These are phyloP conservation scores for Pantherophis vulpinus DNA, from an alignment of 2,797 vertebrate genomes.

Conservation along the genomic window DNA sequence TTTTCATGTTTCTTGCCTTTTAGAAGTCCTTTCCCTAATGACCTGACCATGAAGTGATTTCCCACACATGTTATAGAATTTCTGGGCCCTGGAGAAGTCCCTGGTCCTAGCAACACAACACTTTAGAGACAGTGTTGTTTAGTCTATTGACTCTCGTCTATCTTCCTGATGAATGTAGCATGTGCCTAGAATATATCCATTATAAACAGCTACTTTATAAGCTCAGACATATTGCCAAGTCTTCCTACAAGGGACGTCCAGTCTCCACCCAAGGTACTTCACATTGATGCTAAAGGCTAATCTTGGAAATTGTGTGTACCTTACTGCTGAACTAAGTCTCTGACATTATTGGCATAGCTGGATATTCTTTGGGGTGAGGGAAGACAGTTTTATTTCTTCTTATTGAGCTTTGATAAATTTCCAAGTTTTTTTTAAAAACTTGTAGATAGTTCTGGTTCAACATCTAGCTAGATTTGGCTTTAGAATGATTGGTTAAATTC, in stretches of 20 bases:
- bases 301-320: not conserved
- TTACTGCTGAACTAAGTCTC: not conserved
- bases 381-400: not conserved
- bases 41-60: not conserved
- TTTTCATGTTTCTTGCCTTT: not conserved
- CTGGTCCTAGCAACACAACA: not conserved
- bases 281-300: not conserved
- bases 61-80: not conserved
- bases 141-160: not conserved
- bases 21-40: not conserved
- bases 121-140: not conserved
- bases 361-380: not conserved
- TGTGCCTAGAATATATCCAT: not conserved
- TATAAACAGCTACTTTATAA: not conserved
- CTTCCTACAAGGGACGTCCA: not conserved
- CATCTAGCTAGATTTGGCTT: not conserved
- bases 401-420: not conserved
- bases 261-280: not conserved
- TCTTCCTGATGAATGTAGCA: not conserved
- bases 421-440: not conserved
- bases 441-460: not conserved
- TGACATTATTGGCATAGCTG: not conserved
- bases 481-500: not conserved
- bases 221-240: not conserved
- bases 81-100: not conserved